A percentile compares a stretch with the other conserved stretches of the same genome.
Evolutionary conservation across 2,113 vertebrate species (phyloP).

Genomic region (Trematomus loennbergii): DNA sequence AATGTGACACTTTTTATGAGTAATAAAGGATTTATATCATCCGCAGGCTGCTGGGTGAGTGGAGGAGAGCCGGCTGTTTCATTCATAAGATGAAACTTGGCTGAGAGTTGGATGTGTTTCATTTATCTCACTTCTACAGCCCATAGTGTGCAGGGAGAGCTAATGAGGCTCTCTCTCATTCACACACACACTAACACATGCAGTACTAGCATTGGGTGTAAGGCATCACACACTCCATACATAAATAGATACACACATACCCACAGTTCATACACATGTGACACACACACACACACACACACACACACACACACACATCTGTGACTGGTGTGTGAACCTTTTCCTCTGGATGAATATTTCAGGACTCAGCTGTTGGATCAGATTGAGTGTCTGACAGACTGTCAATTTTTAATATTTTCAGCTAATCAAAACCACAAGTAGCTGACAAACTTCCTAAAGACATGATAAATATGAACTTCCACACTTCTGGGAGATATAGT

Average conservation of each 20-base stretch:
- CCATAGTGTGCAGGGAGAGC: conserved; percentile 32
- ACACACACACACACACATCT: conserved; percentile 12
- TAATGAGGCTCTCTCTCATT: conserved; percentile 28
- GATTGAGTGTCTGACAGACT: not conserved
- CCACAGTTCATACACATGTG: too few species aligned
- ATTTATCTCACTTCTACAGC: conserved; percentile 61
- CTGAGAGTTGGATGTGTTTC: conserved; percentile 49
- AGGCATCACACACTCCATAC: not conserved
- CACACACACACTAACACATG: not conserved
- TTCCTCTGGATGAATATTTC: conserved; percentile 20
- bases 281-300: too few species aligned
- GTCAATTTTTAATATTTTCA: conserved; percentile 1
- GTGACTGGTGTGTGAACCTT: not conserved
- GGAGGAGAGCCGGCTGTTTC: conserved; percentile 43
- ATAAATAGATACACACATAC: not conserved
- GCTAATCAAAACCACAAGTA: not conserved
- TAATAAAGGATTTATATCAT: conserved; percentile 65
- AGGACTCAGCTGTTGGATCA: not conserved
- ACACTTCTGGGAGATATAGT: not conserved
- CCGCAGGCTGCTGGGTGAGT: conserved; percentile 42
- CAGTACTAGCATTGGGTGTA: not conserved
- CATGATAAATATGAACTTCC: not conserved
- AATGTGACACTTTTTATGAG: conserved; percentile 50
- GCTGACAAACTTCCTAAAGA: not conserved
- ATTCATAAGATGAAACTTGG: conserved; percentile 66